Percentiles rank a stretch among this genome's conserved stretches.
phyloP scores from a whole-genome alignment of 2,113 vertebrate species.

The Desmodus rotundus region DNA sequence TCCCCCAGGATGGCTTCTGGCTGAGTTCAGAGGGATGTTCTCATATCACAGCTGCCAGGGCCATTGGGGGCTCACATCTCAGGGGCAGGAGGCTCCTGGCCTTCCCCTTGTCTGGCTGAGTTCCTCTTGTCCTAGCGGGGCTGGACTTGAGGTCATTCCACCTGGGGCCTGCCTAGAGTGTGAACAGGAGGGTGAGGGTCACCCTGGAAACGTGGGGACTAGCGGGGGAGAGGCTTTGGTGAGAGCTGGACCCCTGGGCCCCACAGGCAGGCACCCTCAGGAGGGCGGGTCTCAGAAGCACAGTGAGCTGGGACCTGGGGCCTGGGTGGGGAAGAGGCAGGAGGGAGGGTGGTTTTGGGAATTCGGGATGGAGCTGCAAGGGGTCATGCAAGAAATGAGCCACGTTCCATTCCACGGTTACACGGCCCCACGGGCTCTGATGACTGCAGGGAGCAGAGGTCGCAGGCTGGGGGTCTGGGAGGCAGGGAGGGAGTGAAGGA shows the following conservation, averaged over 20 bases:
- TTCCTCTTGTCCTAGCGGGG: fast-evolving
- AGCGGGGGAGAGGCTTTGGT: background rate
- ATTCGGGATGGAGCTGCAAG: fast-evolving
- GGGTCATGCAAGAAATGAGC: fast-evolving
- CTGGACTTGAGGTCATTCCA: background rate
- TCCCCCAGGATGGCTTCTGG: background rate
- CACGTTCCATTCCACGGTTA: fast-evolving
- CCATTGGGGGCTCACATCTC: fast-evolving
- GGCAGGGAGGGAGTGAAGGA: background rate
- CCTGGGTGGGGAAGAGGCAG: no score
- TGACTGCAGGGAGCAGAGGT: fast-evolving
- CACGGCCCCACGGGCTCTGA: fast-evolving
- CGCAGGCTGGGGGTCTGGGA: background rate
- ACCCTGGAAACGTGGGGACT: fast-evolving
- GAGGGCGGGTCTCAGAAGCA: background rate
- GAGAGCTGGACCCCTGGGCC: background rate
- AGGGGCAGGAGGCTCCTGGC: background rate
- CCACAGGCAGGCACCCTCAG: background rate
- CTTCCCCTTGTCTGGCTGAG: background rate
- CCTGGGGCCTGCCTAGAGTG: background rate
- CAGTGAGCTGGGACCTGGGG: fast-evolving
- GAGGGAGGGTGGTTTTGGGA: background rate
- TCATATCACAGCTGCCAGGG: background rate
- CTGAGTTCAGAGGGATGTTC: background rate
- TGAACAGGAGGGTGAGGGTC: fast-evolving